phyloP scores from a whole-genome alignment of 1,140 invertebrate genomes.

The Sarcophaga bullata region DNA sequence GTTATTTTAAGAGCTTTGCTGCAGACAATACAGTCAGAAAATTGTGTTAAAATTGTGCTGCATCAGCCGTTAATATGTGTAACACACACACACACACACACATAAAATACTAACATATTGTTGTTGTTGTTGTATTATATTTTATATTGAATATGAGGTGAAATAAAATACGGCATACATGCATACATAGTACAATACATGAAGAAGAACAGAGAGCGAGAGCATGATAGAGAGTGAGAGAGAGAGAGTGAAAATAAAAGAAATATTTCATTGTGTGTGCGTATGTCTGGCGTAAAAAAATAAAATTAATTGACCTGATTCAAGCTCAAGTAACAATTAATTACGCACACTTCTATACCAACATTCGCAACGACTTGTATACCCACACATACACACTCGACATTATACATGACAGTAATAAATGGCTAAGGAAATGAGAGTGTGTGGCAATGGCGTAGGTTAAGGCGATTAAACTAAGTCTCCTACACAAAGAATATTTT shows the following conservation, averaged over 20 bases:
- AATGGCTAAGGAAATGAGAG: neutral
- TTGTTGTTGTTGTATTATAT: no score
- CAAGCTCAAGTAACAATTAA: slow-evolving; percentile 63
- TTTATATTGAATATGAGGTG: neutral
- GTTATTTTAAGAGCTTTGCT: neutral
- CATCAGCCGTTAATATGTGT: neutral
- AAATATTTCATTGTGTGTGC: slow-evolving; percentile 7
- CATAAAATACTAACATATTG: neutral
- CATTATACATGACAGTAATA: slow-evolving; percentile 11
- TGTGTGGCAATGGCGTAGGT: no score
- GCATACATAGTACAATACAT: no score
- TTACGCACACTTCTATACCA: slow-evolving; percentile 49
- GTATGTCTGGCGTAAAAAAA: slow-evolving; percentile 14
- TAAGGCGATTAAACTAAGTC: no score
- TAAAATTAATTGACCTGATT: slow-evolving; percentile 64
- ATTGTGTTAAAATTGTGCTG: neutral
- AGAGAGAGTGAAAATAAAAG: neutral
- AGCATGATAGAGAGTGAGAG: no score
- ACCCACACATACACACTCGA: neutral
- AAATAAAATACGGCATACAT: neutral
- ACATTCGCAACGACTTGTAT: neutral
- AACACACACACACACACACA: neutral
- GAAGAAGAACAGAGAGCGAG: no score
- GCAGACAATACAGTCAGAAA: neutral
- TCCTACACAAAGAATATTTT: no score